These are phyloP conservation scores for Anseranas semipalmata DNA, from an alignment of 2,113 vertebrate genomes.

Conservation along the genomic window DNA sequence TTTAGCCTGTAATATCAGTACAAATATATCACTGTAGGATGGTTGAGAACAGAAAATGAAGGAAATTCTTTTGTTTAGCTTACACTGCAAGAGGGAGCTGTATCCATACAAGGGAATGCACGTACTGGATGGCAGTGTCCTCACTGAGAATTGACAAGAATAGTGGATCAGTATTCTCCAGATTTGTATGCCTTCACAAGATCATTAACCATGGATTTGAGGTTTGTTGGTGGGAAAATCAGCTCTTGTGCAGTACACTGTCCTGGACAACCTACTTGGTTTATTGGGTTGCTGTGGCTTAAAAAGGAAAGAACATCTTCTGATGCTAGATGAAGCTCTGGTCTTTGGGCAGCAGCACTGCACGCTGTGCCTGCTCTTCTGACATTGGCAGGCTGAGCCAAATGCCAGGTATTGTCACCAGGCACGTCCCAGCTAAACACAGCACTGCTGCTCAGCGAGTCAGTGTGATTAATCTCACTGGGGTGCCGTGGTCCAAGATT, in stretches of 20 bases:
- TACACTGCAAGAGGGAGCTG: neutral
- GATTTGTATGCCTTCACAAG: neutral
- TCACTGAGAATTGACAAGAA: neutral
- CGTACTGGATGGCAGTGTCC: neutral
- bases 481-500: neutral
- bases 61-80: neutral
- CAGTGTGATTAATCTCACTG: neutral
- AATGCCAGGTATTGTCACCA: neutral
- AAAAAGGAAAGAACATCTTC: neutral
- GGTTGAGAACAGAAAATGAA: neutral
- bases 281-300: neutral
- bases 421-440: neutral
- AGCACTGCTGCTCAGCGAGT: rapidly evolving
- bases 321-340: neutral
- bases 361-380: neutral
- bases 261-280: neutral
- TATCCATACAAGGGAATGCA: neutral
- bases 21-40: no score
- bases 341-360: neutral
- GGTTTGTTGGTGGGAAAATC: neutral
- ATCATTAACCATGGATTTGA: neutral
- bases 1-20: neutral
- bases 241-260: neutral
- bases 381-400: neutral
- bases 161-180: neutral